Conservation (phyloP, 2,113 vertebrate species). For the Harpagus bidentatus region DNA sequence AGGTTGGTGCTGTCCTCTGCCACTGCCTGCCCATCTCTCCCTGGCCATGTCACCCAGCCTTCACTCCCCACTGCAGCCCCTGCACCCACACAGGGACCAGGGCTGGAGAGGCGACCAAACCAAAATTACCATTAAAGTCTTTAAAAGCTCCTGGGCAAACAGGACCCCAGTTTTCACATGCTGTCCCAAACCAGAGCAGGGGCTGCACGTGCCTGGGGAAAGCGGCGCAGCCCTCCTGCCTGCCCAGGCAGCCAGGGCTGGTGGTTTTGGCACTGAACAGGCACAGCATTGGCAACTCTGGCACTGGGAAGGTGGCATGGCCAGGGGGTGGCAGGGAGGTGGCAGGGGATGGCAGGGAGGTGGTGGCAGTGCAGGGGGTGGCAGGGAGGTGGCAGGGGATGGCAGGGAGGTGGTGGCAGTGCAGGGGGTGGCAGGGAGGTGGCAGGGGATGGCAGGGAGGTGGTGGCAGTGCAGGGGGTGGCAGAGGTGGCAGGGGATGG, state of each 20-base stretch:
- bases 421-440: too few relatives aligned
- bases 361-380: not conserved
- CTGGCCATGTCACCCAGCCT: not conserved
- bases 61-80: too few relatives aligned
- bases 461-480: not conserved
- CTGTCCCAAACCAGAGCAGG: not conserved
- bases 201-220: fast-evolving
- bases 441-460: not conserved
- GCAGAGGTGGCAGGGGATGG: not conserved
- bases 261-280: fast-evolving
- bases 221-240: not conserved
- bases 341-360: too few relatives aligned
- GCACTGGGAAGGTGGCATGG: not conserved
- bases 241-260: not conserved
- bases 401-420: too few relatives aligned
- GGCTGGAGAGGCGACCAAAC: too few relatives aligned
- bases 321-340: too few relatives aligned
- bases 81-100: fast-evolving
- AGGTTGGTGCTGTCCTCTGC: not conserved
- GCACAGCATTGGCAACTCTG: not conserved
- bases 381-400: too few relatives aligned
- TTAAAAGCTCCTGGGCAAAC: not conserved
- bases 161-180: too few relatives aligned
- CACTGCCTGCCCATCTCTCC: not conserved
- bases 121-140: not conserved